Conservation (phyloP, 1,140 invertebrate genomes). For the Hycleus cichorii region DNA sequence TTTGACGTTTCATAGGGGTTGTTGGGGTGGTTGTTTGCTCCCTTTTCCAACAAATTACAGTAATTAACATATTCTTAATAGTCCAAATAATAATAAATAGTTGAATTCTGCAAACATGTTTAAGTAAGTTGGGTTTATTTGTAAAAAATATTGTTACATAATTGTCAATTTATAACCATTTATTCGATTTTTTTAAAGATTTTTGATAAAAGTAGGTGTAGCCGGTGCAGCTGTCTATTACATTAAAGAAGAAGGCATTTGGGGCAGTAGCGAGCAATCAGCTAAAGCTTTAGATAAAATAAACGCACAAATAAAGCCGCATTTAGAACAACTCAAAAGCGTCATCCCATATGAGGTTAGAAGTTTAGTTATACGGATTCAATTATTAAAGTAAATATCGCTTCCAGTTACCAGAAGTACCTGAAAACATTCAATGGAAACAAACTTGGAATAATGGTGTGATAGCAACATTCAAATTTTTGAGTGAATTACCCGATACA, state of each 20-base stretch:
- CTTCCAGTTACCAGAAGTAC: constrained; percentile 46
- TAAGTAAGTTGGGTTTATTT: background rate
- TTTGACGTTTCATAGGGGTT: too few relatives aligned
- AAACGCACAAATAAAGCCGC: constrained; percentile 44
- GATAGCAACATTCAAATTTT: constrained; percentile 44
- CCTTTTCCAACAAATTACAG: too few relatives aligned
- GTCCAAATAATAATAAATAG: too few relatives aligned
- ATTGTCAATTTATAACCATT: background rate
- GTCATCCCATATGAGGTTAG: constrained; percentile 47
- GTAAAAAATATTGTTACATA: background rate
- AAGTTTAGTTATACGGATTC: background rate
- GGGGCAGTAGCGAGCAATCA: constrained; percentile 46
- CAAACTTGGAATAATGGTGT: constrained; percentile 47
- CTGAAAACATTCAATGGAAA: constrained; percentile 29
- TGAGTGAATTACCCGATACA: constrained; percentile 43
- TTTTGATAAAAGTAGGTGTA: constrained; percentile 45
- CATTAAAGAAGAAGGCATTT: constrained; percentile 46
- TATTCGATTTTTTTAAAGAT: constrained; percentile 29
- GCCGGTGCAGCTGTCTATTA: constrained; percentile 45
- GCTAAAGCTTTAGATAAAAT: constrained; percentile 41
- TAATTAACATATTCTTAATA: too few relatives aligned
- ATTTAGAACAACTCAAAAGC: constrained; percentile 44
- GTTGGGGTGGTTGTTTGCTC: too few relatives aligned
- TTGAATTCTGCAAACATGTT: background rate
- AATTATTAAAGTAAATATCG: too few relatives aligned